phyloP scores from a whole-genome alignment of 2,888 invertebrate genomes.

The Unio pictorum region DNA sequence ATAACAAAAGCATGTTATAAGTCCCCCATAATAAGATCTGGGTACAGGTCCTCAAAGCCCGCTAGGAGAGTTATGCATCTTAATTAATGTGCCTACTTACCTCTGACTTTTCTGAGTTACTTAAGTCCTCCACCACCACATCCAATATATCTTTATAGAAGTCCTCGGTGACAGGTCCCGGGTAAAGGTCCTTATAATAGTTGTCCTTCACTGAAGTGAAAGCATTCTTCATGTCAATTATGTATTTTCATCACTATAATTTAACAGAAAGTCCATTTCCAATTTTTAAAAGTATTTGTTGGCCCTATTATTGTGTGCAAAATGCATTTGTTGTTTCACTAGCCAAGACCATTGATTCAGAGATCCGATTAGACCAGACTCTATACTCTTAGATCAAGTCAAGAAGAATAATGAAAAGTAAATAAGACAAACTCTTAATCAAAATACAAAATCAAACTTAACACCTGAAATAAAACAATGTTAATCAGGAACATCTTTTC shows the following conservation, averaged over 20 bases:
- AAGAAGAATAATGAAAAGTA: not conserved
- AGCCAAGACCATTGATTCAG: too few relatives aligned
- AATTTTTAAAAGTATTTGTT: not conserved
- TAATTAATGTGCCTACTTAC: slow-evolving; percentile 5
- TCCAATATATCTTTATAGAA: slow-evolving; percentile 31
- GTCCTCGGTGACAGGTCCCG: slow-evolving; percentile 38
- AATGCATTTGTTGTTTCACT: too few relatives aligned
- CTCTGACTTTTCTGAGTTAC: slow-evolving; percentile 34
- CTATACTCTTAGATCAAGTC: not conserved
- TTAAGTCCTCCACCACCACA: slow-evolving; percentile 27
- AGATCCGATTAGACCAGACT: not conserved
- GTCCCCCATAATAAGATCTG: too few relatives aligned
- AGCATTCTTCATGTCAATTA: too few relatives aligned
- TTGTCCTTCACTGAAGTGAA: slow-evolving; percentile 53
- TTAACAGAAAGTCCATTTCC: not conserved
- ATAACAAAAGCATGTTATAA: too few relatives aligned
- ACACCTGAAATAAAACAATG: too few relatives aligned
- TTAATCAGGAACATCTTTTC: too few relatives aligned
- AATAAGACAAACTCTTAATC: not conserved
- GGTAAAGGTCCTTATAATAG: slow-evolving; percentile 66
- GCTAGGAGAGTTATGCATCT: too few relatives aligned
- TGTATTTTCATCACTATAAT: too few relatives aligned
- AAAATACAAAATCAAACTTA: too few relatives aligned
- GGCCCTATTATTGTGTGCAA: too few relatives aligned
- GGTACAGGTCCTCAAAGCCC: too few relatives aligned